A percentile compares a stretch with the other conserved stretches of the same genome.
Conservation (phyloP, 1,140 invertebrate species). For the Nasonia vitripennis region DNA sequence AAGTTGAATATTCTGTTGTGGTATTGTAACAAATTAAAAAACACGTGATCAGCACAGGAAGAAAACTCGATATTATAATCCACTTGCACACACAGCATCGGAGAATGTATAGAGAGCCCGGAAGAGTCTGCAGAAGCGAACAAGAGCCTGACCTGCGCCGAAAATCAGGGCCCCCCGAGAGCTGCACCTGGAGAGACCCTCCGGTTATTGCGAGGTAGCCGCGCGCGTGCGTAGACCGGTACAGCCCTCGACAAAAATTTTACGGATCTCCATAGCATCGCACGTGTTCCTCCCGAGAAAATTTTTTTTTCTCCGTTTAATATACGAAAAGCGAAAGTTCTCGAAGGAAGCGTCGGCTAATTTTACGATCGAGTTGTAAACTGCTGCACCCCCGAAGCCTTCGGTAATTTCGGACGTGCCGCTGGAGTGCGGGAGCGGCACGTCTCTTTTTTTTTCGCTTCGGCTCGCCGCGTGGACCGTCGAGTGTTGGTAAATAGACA, state of each 20-base stretch:
- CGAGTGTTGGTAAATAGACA: background rate
- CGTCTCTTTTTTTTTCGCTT: background rate
- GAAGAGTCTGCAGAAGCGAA: background rate
- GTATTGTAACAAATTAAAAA: too few relatives aligned
- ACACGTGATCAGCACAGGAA: too few relatives aligned
- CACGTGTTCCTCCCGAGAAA: too few relatives aligned
- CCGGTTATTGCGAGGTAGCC: too few relatives aligned
- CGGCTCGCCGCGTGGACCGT: background rate
- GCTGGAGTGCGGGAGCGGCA: background rate
- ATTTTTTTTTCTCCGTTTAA: too few relatives aligned
- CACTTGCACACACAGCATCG: too few relatives aligned
- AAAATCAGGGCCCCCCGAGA: background rate
- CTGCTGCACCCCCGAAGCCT: background rate
- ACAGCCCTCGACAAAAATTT: background rate
- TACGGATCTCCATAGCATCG: background rate
- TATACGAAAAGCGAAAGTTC: background rate
- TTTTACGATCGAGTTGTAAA: background rate
- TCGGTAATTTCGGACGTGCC: background rate
- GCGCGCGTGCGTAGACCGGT: background rate
- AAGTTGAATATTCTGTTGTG: too few relatives aligned
- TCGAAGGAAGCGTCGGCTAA: background rate
- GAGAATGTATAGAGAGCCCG: too few relatives aligned
- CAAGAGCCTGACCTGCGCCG: background rate
- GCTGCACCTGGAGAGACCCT: background rate
- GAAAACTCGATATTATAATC: too few relatives aligned